Evolutionary conservation across 2,797 vertebrate species (phyloP).

Genomic region (Mus minutoides): DNA sequence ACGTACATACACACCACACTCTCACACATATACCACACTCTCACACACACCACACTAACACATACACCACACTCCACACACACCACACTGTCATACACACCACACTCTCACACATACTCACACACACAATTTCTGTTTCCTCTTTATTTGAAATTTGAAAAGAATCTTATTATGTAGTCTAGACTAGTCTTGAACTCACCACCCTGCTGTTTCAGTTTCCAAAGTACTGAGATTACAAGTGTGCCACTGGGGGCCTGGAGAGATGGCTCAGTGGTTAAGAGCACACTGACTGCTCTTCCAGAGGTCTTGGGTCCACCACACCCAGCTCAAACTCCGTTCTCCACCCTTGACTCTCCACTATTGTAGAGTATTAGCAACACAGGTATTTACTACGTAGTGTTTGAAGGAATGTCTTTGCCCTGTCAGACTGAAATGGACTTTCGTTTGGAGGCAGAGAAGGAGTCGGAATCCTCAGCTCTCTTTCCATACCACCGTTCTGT

Average conservation of each 20-base stretch:
- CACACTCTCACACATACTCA: background rate
- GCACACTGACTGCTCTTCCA: background rate
- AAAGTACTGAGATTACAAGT: background rate
- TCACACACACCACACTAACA: background rate
- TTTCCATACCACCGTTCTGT: background rate
- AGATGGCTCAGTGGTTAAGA: background rate
- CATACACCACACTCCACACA: background rate
- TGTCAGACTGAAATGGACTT: background rate
- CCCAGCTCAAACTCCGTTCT: background rate
- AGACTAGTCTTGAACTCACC: background rate
- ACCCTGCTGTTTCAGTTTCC: background rate
- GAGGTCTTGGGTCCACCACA: background rate
- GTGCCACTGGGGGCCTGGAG: background rate
- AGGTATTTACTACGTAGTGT: background rate
- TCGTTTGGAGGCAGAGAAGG: slow-evolving; percentile 7
- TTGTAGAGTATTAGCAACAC: background rate
- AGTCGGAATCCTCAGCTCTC: background rate
- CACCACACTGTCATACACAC: background rate
- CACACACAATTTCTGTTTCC: background rate
- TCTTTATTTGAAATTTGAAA: background rate
- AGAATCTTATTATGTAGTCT: background rate
- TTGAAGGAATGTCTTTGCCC: background rate
- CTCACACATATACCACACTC: background rate
- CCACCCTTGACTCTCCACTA: background rate
- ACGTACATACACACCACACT: background rate